Base-by-base conservation (phyloP, 2,888 invertebrate genomes). In the Hypercompe scribonia region DNA sequence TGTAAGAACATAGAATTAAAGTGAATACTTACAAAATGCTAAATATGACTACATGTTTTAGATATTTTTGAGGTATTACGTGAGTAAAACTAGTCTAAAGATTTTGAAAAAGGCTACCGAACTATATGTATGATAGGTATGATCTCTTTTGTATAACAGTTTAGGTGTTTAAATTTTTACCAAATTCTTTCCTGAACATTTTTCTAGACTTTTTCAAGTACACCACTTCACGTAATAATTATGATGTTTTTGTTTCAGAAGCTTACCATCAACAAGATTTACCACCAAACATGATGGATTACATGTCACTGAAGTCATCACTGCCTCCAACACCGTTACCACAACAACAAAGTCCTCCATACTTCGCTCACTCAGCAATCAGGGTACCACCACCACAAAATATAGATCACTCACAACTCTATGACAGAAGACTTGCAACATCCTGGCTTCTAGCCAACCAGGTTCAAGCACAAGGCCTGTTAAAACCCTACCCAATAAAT, bases 371-470 rank as follows among this genome's bases (percentile, higher is more conserved):
- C 78, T 87, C 94, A 2, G 93, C 94, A 1, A 87, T 94, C 67
- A 86, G 95, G 50, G 93, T 95, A 0, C 95, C 95, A 0, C 94
- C 94, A 0, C 92, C 92, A 0, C 92, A 91, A 33, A 84, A 91
- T 3, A 74, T 91, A 1, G 94, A 94, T 70, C 90, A 91, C 0
- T 64, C 85, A 46, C 90, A 90, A 24, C 92, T 96, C 65, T 94
- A 96, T 86, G 94, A 96, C 80, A 88, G 95, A 81, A 88, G 96
- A 76, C 88, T 96, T 2, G 96, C 96, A 8, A 96, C 96, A 21
- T 95, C 96, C 61, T 96, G 96, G 96, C 92, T 97, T 0, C 86
- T 97, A 67, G 95, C 96, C 54, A 96, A 96, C 77, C 95, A 96
- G 82, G 94, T 93, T 21, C 96, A 92, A 90, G 95, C 91, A 1